A percentile compares a stretch with the other conserved stretches of the same genome.
These are phyloP conservation scores for Gyps fulvus DNA, from an alignment of 2,113 vertebrate species.

Conservation along the genomic window DNA sequence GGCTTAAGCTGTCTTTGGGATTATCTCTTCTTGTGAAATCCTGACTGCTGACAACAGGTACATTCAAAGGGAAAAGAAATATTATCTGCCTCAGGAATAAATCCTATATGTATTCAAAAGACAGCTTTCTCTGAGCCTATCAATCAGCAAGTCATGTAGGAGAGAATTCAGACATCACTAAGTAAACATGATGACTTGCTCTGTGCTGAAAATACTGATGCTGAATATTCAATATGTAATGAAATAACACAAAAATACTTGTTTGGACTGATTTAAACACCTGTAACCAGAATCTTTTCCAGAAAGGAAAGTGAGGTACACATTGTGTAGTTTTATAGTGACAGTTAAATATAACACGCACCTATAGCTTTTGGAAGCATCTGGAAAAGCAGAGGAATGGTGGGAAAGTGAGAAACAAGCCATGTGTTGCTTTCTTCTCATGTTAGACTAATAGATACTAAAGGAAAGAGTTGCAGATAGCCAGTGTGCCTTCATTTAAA, in stretches of 20 bases:
- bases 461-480: not conserved
- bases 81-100: not conserved
- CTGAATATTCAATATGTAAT: not conserved
- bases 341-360: not conserved
- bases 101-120: not conserved
- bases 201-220: not conserved
- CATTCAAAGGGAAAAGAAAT: not conserved
- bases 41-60: not conserved
- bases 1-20: not conserved
- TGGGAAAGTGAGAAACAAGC: not conserved
- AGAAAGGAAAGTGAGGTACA: not conserved
- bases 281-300: not conserved
- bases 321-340: not conserved
- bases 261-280: not conserved
- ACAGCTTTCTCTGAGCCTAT: not conserved
- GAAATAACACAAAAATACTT: not conserved
- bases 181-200: not conserved
- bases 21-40: not conserved
- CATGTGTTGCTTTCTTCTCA: not conserved
- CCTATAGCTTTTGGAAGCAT: not conserved
- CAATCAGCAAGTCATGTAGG: not conserved
- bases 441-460: not conserved
- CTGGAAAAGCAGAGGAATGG: not conserved
- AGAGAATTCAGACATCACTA: not conserved
- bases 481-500: not conserved